A percentile compares a stretch with the other conserved stretches of the same genome.
Conservation (phyloP, 2,797 vertebrate species). For the Cyclopterus lumpus region DNA sequence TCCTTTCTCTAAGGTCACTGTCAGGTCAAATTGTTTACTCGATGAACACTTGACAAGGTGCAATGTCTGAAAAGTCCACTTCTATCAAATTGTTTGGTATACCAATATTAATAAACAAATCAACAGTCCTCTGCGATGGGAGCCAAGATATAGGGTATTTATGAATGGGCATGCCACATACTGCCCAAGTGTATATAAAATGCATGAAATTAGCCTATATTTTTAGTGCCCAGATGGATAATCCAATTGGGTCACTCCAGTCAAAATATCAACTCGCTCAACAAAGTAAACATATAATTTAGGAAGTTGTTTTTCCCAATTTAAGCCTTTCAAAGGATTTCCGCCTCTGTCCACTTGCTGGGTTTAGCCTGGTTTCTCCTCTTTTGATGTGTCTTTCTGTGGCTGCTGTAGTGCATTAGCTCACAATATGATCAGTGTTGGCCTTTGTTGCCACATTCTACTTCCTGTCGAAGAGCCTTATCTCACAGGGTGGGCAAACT, state of each 20-base stretch:
- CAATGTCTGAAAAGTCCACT: not conserved
- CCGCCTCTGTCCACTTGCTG: not conserved
- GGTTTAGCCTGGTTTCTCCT: slow-evolving; percentile 6
- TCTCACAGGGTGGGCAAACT: slow-evolving; percentile 11
- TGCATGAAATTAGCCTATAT: not conserved
- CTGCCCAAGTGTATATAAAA: not conserved
- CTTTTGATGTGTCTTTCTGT: slow-evolving; percentile 13
- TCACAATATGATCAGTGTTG: slow-evolving; percentile 30
- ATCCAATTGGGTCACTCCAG: not conserved
- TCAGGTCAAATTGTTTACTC: not conserved
- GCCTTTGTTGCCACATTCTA: slow-evolving; percentile 23
- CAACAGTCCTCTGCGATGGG: too few species aligned
- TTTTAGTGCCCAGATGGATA: not conserved
- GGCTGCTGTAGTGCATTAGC: slow-evolving; percentile 12
- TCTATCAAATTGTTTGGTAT: not conserved
- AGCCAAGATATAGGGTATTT: too few species aligned
- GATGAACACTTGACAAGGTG: too few species aligned
- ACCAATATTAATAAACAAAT: not conserved
- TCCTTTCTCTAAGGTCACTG: not conserved
- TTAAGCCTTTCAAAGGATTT: not conserved
- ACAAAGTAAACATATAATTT: not conserved
- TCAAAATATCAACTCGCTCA: not conserved
- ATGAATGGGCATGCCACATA: too few species aligned
- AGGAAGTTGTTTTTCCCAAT: not conserved
- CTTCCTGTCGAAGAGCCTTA: slow-evolving; percentile 15